phyloP scores from a whole-genome alignment of 35 echinoderm and acorn worm genomes.

The Apostichopus parvimensis region DNA sequence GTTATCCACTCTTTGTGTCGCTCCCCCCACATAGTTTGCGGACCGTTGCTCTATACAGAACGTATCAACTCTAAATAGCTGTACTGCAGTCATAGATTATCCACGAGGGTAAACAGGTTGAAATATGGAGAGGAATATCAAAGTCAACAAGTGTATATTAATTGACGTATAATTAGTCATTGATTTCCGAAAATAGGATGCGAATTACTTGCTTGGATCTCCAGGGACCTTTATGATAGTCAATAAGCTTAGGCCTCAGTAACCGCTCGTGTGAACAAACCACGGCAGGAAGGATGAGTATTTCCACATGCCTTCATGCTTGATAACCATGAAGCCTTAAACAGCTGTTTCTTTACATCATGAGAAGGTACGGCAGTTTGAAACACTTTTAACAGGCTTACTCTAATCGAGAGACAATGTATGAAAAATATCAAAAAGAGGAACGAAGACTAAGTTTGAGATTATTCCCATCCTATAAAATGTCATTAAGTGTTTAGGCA shows the following conservation, averaged over 20 bases:
- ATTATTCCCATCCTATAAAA: too few relatives aligned
- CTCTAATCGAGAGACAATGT: too few relatives aligned
- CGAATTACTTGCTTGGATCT: not conserved
- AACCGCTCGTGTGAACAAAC: not conserved
- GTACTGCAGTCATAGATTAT: not conserved
- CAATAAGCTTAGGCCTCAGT: not conserved
- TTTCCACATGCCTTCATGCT: not conserved
- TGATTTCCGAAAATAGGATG: not conserved
- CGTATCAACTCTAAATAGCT: too few relatives aligned
- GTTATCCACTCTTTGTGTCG: too few relatives aligned
- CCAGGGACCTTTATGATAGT: not conserved
- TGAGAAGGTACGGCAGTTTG: too few relatives aligned
- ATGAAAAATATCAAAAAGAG: too few relatives aligned
- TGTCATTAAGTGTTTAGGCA: too few relatives aligned
- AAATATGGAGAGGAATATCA: not conserved
- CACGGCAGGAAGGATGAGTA: not conserved
- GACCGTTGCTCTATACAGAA: too few relatives aligned
- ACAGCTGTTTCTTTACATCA: not conserved
- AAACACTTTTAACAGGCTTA: too few relatives aligned
- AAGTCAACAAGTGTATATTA: not conserved
- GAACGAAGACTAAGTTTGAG: too few relatives aligned
- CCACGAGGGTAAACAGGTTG: not conserved
- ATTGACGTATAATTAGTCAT: conserved; percentile 15
- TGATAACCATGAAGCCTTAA: not conserved
- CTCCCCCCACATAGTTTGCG: too few relatives aligned